Evolutionary conservation across 2,888 invertebrate species (phyloP), one percentile per base, ranked within the genome.

Genomic region (Pardosa pseudoannulata): DNA sequence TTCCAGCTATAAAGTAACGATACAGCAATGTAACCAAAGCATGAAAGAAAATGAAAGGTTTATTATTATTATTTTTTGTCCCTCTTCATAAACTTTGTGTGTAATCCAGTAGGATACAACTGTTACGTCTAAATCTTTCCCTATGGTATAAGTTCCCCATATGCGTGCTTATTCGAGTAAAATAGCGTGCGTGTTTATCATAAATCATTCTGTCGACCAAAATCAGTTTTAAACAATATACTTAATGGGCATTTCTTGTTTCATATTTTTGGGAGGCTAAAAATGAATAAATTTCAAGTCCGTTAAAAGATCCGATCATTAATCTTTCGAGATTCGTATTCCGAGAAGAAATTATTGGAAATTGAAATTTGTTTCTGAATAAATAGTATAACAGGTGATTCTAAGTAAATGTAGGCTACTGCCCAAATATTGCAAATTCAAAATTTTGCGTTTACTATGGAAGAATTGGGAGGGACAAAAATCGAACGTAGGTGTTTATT

Each of bases 151-250:
- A 36, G 9, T 5, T 7, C 36, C 9, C 36, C 6, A 19, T 19
- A 56, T 56, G 56, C 56, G 56, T 56, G 56, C 56, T 3, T 23
- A n/a, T n/a, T n/a, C n/a, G n/a, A n/a, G n/a, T n/a, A n/a, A 56
- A 23, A 23, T 56, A 23, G 56, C 56, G 56, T 56, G 56, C 19
- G n/a, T 23, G 16, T 23, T 56, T 56, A 11, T 11, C 56, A 56
- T 56, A 56, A 56, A 56, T 56, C 56, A 23, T 56, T 23, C 3
- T 23, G 19, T 56, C 56, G 5, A 56, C 56, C 1, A 23, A 56
- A 56, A 56, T 56, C 56, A 56, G 56, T 56, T 56, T 56, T 56
- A 56, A 56, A 56, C 56, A 56, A 56, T 56, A 56, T 56, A 56
- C 23, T 56, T 56, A 56, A 56, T 56, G 56, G 56, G 5, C 11